Evolutionary conservation across 2,797 vertebrate species (phyloP), one percentile per base, ranked within the genome.

Genomic region (Nannoperca australis): DNA sequence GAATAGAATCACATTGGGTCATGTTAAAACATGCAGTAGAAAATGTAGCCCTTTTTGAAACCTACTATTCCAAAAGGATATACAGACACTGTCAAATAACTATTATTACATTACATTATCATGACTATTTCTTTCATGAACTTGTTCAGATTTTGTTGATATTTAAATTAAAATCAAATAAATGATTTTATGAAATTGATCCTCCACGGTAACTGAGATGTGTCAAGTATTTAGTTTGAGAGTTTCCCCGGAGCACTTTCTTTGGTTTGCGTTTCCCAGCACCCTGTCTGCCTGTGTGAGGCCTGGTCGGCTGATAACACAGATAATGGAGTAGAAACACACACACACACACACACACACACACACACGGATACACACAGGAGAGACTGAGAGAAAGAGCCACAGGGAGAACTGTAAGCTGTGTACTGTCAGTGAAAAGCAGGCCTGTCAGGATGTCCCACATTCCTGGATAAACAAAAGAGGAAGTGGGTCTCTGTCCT

Each of bases 381-480:
- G 68, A 40, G 66, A 51, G 84, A n/a, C 59, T 51, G 67, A 85
- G 88, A 81, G 89, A 83, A 38, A 88, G 68, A 63, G 81, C 74
- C 85, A 44, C 15, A 50, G 72, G 81, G 85, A 78, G 61, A 84
- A 77, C 78, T 83, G 81, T 94, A 82, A 89, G 90, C 92, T 91
- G 91, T 81, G 85, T 81, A 36, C 86, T 80, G 88, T 93, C 88
- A 89, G 68, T 90, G 82, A 81, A 92, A 89, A 91, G 88, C 84
- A 66, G 68, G 86, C 79, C 76, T 76, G 89, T 91, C 92, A 89
- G 89, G 90, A 92, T 73, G 85, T 89, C 87, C 91, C 88, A 89
- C 93, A 94, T 94, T 95, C 91, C 91, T 88, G 76, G 73, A 88
- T 72, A 82, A 90, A 92, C 91, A 92, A 93, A 89, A 83, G 88